Base-by-base conservation (phyloP, 2,888 invertebrate genomes). In the Liopterus haemorrhoidalis region DNA sequence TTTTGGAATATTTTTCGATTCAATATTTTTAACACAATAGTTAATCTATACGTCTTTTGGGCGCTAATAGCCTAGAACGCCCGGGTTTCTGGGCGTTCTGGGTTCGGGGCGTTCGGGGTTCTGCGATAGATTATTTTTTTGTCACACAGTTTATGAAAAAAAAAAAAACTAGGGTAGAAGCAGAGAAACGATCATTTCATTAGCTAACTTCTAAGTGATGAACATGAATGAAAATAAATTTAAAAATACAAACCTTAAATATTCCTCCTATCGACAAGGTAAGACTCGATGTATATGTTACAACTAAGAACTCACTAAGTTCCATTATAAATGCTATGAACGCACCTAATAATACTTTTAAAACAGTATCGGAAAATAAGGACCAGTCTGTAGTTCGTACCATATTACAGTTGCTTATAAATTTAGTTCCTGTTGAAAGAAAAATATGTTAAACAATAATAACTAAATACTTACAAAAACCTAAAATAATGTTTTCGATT, bases 231-330 rank as follows among this genome's bases (percentile, higher is more conserved):
- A 33, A 25, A 22, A 11, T 16, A 32, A 11, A 43, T 3, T 20
- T 39, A 18, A n/a, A n/a, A n/a, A n/a, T n/a, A n/a, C 57, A 65
- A 69, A 93, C 95, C 83, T 99, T 99, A 63, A 95, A 86, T 63
- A 99, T 94, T 46, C 96, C 95, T 32, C 94, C 85, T 56, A 99
- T 86, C 15, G 94, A 91, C 30, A 99, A 72, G 0, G 97, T 97
- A 41, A 99, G 81, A 74, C 96, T 93, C 57, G 97, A 97, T 0
- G 96, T 96, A 66, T 86, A 82, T 0, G 86, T 84, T 46, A 99
- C 81, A 19, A 99, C 85, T 52, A 96, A 74, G 65, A 92, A 97
- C 71, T 99, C 97, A 66, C 84, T 83, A 51, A 92, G 75, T 74
- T 96, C 95, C 94, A 95, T 93, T 35, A 82, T 78, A 69, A 95